Conservation (phyloP, 2,888 invertebrate genomes). For the Apomyelois bistriatella region DNA sequence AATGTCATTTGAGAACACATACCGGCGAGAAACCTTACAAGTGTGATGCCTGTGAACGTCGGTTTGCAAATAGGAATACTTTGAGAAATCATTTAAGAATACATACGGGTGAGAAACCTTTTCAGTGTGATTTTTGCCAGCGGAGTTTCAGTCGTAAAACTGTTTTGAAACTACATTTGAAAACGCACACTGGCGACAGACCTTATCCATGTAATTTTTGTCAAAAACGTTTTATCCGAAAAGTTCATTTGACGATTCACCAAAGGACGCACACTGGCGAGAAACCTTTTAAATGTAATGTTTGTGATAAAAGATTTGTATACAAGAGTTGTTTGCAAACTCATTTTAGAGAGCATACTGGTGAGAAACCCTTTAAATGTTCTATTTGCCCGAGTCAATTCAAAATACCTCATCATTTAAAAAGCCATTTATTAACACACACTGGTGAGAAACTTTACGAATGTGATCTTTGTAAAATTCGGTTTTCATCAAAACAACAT, state of each 20-base stretch:
- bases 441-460: not conserved
- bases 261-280: not conserved
- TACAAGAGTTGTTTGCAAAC: not conserved
- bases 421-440: not conserved
- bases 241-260: not conserved
- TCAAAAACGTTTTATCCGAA: not conserved
- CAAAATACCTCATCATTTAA: not conserved
- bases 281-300: not conserved
- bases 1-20: not conserved
- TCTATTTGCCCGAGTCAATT: not conserved
- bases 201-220: not conserved
- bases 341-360: not conserved
- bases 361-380: not conserved
- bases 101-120: not conserved
- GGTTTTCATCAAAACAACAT: not conserved
- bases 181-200: not conserved
- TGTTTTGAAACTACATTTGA: not conserved
- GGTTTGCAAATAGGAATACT: not conserved
- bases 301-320: not conserved
- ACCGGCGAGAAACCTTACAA: not conserved
- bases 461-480: not conserved
- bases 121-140: not conserved
- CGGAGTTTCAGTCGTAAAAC: not conserved
- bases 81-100: not conserved
- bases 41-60: not conserved